Conservation (phyloP, 35 echinoderm and acorn worm genomes). For the Holothuria glaberrima region DNA sequence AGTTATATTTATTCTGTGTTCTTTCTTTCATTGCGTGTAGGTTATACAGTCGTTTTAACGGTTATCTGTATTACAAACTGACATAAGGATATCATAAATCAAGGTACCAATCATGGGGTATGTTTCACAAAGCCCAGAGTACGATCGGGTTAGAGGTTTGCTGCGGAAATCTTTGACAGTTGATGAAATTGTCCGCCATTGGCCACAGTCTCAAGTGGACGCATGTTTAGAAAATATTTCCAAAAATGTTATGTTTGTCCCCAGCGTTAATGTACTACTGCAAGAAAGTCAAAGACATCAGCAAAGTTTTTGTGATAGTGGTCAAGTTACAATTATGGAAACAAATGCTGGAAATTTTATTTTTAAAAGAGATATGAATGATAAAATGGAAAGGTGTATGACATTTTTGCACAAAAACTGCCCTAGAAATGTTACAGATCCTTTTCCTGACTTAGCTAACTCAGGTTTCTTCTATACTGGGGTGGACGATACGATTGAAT, state of each 20-base stretch:
- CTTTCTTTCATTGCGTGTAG: too few relatives aligned
- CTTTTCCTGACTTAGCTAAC: conserved; percentile 66
- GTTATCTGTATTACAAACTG: too few relatives aligned
- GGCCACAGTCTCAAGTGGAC: background rate
- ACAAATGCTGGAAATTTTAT: too few relatives aligned
- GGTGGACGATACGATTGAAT: conserved; percentile 76
- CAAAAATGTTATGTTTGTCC: background rate
- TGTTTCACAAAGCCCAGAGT: background rate
- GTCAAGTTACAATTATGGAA: too few relatives aligned
- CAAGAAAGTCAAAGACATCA: background rate
- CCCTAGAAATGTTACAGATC: too few relatives aligned
- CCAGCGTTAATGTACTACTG: background rate
- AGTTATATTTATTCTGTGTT: too few relatives aligned
- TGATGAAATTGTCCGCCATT: background rate
- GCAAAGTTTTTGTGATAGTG: too few relatives aligned
- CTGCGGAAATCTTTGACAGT: background rate
- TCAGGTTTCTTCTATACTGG: conserved; percentile 90
- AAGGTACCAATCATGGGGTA: background rate
- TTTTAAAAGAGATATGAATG: too few relatives aligned
- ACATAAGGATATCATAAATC: too few relatives aligned
- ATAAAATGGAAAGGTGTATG: too few relatives aligned
- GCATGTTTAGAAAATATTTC: background rate
- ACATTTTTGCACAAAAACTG: too few relatives aligned
- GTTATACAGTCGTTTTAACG: too few relatives aligned
- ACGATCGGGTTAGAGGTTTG: background rate